Evolutionary conservation across 2,113 vertebrate genomes (phyloP).

Genomic region (Penelope pileata): DNA sequence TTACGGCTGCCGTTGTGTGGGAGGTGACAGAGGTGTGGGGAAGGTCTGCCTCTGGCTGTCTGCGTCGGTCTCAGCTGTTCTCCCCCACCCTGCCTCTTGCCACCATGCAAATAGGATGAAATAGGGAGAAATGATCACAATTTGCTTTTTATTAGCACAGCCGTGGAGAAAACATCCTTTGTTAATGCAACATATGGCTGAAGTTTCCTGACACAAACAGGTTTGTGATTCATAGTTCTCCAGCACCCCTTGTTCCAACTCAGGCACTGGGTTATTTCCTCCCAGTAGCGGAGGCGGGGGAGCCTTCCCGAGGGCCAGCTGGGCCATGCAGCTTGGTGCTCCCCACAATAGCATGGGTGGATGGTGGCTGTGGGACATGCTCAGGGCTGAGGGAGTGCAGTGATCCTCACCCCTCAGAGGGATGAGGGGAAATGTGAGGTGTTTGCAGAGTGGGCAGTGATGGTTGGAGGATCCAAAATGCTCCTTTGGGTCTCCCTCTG

Average conservation of each 20-base stretch:
- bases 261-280: constrained; percentile 24
- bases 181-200: neutral
- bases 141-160: neutral
- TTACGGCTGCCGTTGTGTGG: neutral
- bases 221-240: neutral
- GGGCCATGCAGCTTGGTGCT: neutral
- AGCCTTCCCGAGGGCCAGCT: neutral
- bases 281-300: constrained; percentile 5
- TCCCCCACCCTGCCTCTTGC: fast-evolving
- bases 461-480: neutral
- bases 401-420: neutral
- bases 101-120: neutral
- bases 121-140: neutral
- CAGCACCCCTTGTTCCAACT: neutral
- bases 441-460: neutral
- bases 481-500: neutral
- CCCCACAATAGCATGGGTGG: neutral
- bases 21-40: fast-evolving
- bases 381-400: fast-evolving
- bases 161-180: neutral
- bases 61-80: neutral
- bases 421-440: neutral
- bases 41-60: neutral
- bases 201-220: neutral
- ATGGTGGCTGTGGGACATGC: neutral